Evolutionary conservation across 2,113 vertebrate species (phyloP), one percentile per base, ranked within the genome.

Genomic region (Motacilla tschutschensis): DNA sequence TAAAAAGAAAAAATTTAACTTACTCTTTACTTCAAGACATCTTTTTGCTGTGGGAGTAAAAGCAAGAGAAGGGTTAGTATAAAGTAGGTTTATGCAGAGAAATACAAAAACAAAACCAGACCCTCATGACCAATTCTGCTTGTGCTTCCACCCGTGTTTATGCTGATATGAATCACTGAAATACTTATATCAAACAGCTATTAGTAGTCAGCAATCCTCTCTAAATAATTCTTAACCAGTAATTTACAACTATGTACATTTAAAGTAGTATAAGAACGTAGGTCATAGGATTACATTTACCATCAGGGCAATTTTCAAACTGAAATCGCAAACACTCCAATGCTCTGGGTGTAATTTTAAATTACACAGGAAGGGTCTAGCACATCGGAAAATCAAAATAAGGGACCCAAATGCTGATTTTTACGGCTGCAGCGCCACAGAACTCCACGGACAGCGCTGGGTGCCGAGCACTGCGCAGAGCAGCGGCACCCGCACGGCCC

Each of bases 391-490:
- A 33, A 24, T 3, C 26, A 24, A 20, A 9, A 5, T 2, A 7
- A 20, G 4, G 1, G 4, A 6, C 1, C 1, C 0, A 4, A 14
- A 1, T 3, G 4, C 18, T 31, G 1, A 5, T 20, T 28, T 65
- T 19, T 10, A 28, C 8, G n/a, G n/a, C 43, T 5, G 6, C 0
- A 35, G 2, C 0, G 1, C 17, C 5, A 1, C 1, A 17, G 14
- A 65, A 17, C 3, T 0, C 21, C 9, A 3, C 0, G 4, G 3
- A 3, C 3, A 7, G 20, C 29, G 4, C 0, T 0, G 8, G 15
- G 8, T 0, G 28, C 26, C 19, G 16, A 5, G 58, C 17, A 0
- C 29, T 8, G 3, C 24, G 2, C 24, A 4, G 20, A 36, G 25
- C 14, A 4, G 65, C 2, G 3, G 2, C 3, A 2, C 19, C 46